phyloP scores from a whole-genome alignment of 2,797 vertebrate species.

The Macroramphosus scolopax region DNA sequence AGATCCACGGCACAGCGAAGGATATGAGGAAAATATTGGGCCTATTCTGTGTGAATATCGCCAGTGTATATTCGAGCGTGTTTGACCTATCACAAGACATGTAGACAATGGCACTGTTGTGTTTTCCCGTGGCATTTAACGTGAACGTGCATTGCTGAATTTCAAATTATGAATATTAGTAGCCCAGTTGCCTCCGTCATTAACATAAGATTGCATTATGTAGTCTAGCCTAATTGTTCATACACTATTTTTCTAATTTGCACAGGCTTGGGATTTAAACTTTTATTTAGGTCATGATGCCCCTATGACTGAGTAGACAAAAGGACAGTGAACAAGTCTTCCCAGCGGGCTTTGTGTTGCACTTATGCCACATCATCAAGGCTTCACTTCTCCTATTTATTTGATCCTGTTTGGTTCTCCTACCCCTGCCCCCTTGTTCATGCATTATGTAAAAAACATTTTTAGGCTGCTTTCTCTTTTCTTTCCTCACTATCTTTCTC shows the following conservation, averaged over 20 bases:
- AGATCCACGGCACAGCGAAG: conserved; percentile 32
- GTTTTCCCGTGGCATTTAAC: conserved; percentile 71
- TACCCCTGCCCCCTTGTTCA: conserved; percentile 70
- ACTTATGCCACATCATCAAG: conserved; percentile 77
- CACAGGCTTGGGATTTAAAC: conserved; percentile 64
- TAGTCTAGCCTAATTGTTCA: conserved; percentile 59
- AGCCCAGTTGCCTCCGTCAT: conserved; percentile 50
- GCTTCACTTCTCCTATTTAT: conserved; percentile 74
- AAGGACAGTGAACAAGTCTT: conserved; percentile 75
- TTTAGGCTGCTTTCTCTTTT: conserved; percentile 65
- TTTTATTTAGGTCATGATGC: conserved; percentile 78
- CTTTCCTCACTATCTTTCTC: conserved; percentile 64
- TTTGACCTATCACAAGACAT: conserved; percentile 75
- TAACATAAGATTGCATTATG: conserved; percentile 68
- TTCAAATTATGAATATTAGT: conserved; percentile 73
- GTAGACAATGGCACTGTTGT: conserved; percentile 76
- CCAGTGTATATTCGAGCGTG: conserved; percentile 66
- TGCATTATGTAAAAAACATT: conserved; percentile 72
- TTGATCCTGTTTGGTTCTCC: conserved; percentile 71
- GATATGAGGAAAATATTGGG: conserved; percentile 51
- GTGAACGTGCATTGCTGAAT: conserved; percentile 66
- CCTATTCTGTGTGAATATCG: conserved; percentile 65
- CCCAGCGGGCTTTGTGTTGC: conserved; percentile 76
- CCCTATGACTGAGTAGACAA: conserved; percentile 70
- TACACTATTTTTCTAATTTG: conserved; percentile 55